These are phyloP conservation scores for Caradrina kadenii DNA, from an alignment of 2,888 invertebrate species.

Conservation along the genomic window DNA sequence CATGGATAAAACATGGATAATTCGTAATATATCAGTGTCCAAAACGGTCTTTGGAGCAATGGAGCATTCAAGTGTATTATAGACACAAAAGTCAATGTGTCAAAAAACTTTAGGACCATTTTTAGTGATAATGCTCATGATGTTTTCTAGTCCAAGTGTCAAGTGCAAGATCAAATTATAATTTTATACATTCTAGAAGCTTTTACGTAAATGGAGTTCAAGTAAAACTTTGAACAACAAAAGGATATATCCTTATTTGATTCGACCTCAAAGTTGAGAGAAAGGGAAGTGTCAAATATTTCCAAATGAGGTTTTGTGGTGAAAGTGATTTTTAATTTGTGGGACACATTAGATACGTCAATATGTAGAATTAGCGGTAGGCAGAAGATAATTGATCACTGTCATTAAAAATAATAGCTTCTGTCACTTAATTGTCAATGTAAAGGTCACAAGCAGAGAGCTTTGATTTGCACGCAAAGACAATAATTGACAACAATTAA, in stretches of 20 bases:
- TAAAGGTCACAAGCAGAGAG: constrained; percentile 49
- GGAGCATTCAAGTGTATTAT: constrained; percentile 11
- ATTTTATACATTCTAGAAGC: not conserved
- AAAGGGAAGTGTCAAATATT: constrained; percentile 45
- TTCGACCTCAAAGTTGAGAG: constrained; percentile 28
- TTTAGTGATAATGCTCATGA: not conserved
- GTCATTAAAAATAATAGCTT: constrained; percentile 37
- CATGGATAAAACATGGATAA: constrained; percentile 27
- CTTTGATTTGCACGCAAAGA: constrained; percentile 39
- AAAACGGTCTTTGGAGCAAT: not conserved
- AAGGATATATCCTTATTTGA: constrained; percentile 44
- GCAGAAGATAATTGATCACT: constrained; percentile 36
- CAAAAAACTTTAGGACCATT: not conserved
- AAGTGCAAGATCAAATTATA: constrained; percentile 28
- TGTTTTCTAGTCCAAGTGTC: constrained; percentile 29
- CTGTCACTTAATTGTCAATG: constrained; percentile 49
- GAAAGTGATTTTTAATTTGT: constrained; percentile 60
- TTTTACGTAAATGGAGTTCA: not conserved
- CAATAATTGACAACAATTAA: constrained; percentile 27
- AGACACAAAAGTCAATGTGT: constrained; percentile 2
- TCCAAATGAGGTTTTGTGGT: constrained; percentile 32
- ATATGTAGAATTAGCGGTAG: constrained; percentile 44
- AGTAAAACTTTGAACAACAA: constrained; percentile 13
- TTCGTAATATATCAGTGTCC: not conserved
- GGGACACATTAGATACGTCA: constrained; percentile 50